These are phyloP conservation scores for Leptatherina wallacei DNA, from an alignment of 2,797 vertebrate genomes.

Conservation along the genomic window DNA sequence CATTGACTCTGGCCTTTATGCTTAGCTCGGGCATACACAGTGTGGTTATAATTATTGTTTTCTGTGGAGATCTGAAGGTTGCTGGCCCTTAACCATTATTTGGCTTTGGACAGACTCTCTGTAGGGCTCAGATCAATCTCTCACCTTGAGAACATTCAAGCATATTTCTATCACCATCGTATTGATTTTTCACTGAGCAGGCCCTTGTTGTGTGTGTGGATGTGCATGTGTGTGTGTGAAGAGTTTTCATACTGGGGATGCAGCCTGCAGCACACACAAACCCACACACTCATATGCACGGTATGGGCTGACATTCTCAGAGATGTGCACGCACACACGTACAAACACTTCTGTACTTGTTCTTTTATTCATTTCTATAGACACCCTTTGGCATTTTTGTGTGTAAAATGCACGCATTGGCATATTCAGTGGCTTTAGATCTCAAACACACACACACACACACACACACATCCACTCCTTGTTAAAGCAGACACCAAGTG, in stretches of 20 bases:
- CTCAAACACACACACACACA: conserved; percentile 41
- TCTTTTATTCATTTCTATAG: conserved; percentile 82
- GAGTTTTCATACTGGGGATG: conserved; percentile 78
- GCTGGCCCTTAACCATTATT: conserved; percentile 87
- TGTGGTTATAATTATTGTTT: conserved; percentile 83
- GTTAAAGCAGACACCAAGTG: conserved; percentile 75
- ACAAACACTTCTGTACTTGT: conserved; percentile 49
- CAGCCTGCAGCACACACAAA: conserved; percentile 71
- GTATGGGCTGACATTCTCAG: conserved; percentile 29
- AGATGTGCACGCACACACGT: conserved; percentile 15
- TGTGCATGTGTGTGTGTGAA: conserved; percentile 64
- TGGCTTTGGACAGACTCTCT: conserved; percentile 81
- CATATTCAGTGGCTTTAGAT: conserved; percentile 76
- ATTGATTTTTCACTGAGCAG: conserved; percentile 86
- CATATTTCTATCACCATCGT: conserved; percentile 85
- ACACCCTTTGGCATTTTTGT: conserved; percentile 79
- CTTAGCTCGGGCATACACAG: conserved; percentile 68
- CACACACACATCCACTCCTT: conserved; percentile 43
- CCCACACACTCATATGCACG: conserved; percentile 34
- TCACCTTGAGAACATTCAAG: conserved; percentile 83
- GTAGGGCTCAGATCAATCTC: conserved; percentile 84
- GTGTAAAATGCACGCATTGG: conserved; percentile 79
- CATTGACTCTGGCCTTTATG: conserved; percentile 71
- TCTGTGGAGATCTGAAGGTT: conserved; percentile 80
- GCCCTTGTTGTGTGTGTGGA: conserved; percentile 69